phyloP scores from a whole-genome alignment of 1,140 invertebrate genomes.

The Bombus terrestris region DNA sequence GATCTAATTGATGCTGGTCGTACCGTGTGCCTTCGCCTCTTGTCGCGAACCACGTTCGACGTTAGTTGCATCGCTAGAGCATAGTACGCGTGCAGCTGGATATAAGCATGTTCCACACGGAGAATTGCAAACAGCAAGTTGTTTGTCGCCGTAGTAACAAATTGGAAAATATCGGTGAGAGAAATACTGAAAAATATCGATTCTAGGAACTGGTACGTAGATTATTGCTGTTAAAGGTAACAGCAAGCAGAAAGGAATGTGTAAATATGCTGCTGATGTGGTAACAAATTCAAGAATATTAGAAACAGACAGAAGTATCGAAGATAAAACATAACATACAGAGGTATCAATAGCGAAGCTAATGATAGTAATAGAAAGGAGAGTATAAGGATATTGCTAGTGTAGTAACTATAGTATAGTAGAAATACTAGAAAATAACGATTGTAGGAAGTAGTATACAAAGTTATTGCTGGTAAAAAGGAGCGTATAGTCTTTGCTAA shows the following conservation, averaged over 20 bases:
- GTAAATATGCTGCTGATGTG: too few species aligned
- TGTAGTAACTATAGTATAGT: neutral
- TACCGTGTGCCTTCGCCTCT: conserved; percentile 42
- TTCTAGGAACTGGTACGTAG: neutral
- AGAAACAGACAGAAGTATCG: too few species aligned
- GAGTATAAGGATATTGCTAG: too few species aligned
- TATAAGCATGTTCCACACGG: neutral
- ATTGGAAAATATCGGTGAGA: neutral
- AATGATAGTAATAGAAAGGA: too few species aligned
- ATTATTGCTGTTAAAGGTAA: neutral
- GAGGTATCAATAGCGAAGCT: too few species aligned
- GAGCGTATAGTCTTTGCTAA: neutral
- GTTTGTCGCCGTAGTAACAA: neutral
- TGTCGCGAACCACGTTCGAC: neutral
- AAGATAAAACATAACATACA: too few species aligned
- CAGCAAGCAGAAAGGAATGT: neutral
- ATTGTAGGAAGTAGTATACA: neutral
- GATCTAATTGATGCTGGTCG: conserved; percentile 73
- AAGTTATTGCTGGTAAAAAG: neutral
- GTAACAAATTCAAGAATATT: too few species aligned
- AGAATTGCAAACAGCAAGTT: neutral
- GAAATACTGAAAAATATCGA: neutral
- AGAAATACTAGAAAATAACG: neutral
- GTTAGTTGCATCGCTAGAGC: neutral
- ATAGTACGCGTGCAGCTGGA: neutral